A percentile compares a stretch with the other conserved stretches of the same genome.
Conservation (phyloP, 2,113 vertebrate genomes). For the Notiomystis cincta region DNA sequence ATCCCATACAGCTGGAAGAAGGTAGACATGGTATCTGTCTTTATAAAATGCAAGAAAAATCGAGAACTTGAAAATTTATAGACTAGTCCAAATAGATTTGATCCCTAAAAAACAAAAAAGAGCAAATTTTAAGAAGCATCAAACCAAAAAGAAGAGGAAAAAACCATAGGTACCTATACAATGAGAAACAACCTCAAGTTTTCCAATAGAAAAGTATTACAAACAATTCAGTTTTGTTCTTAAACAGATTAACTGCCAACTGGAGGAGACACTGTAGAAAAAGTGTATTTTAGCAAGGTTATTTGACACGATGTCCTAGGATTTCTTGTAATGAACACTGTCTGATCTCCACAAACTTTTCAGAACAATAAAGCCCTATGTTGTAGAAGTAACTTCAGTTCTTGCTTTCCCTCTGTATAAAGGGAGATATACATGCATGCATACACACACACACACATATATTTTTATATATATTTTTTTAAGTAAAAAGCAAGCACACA, state of each 20-base stretch:
- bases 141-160: neutral
- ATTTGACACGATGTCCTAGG: neutral
- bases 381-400: neutral
- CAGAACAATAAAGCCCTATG: neutral
- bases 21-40: neutral
- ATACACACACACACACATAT: no score
- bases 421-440: fast-evolving
- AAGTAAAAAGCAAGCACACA: neutral
- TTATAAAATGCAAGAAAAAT: neutral
- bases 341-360: neutral
- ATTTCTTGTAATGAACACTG: neutral
- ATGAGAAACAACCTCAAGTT: neutral
- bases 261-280: neutral
- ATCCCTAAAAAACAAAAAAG: neutral
- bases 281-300: neutral
- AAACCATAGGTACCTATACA: neutral
- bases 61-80: neutral
- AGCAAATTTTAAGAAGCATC: fast-evolving
- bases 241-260: neutral
- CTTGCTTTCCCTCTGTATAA: neutral
- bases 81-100: neutral
- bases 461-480: neutral
- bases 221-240: neutral
- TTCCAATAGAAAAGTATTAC: neutral
- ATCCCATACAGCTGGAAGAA: neutral